Conservation (phyloP, 2,113 vertebrate species). For the Varanus komodoensis region DNA sequence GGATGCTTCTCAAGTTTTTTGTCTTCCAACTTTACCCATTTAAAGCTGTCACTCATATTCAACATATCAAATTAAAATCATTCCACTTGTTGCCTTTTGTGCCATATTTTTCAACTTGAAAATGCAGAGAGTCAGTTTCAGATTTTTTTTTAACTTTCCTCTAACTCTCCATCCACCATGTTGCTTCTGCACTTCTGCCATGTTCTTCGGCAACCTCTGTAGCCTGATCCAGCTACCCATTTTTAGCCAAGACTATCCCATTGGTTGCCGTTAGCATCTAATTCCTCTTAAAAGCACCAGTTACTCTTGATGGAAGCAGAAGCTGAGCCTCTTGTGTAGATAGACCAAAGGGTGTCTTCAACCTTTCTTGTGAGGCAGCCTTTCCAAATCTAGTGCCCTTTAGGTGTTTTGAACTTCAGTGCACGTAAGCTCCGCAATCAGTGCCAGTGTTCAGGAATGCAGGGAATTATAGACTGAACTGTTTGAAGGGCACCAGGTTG, state of each 20-base stretch:
- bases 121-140: neutral
- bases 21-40: neutral
- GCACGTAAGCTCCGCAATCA: no score
- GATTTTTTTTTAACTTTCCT: neutral
- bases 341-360: neutral
- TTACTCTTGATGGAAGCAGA: neutral
- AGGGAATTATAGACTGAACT: no score
- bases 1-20: neutral
- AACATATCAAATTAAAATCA: neutral
- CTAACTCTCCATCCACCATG: neutral
- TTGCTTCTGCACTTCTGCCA: neutral
- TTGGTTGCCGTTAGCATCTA: neutral
- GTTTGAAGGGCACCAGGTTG: no score
- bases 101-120: neutral
- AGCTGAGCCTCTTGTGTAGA: neutral
- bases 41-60: neutral
- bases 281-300: neutral
- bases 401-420: no score
- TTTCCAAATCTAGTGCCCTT: no score
- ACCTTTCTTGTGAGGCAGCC: no score
- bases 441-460: no score
- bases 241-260: neutral
- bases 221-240: neutral
- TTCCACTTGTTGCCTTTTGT: neutral
- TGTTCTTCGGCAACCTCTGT: neutral